Base-by-base conservation (phyloP, 2,113 vertebrate species). In the Acrocephalus kingi region DNA sequence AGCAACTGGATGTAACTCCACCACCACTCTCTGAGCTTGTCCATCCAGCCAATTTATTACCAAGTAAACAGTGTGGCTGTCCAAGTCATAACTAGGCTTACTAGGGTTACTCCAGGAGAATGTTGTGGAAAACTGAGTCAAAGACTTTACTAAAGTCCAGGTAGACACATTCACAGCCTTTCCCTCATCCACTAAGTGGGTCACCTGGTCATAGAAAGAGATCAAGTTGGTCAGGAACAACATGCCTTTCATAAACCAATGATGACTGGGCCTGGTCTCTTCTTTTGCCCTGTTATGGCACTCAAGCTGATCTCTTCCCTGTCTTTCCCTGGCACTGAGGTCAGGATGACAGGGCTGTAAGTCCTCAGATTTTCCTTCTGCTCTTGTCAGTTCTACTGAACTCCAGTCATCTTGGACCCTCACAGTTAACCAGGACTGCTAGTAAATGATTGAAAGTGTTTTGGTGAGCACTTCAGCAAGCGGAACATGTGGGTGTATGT, bases 401-500 rank as follows among this genome's bases (percentile, higher is more conserved):
- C 33, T 52, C 27, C 55, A 63, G 48, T 24, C n/a, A 16, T 20
- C n/a, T 46, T 31, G 15, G 37, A 62, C 22, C 8, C 6, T 22
- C 64, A 52, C 28, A 46, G 27, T 52, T 54, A 39, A 37, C 12
- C 23, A 46, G 27, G 10, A 39, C 5, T 24, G 10, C 48, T 62
- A 39, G 23, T 46, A 7, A 39, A 16, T 39, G 13, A 17, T 78
- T 48, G 39, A 30, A n/a, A 21, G 15, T 48, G n/a, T 17, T n/a
- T n/a, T 28, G 24, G 28, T 24, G 30, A 55, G 39, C 55, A 54
- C 46, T 61, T 54, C 15, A 69, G 18, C 22, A 9, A 8, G 8
- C 3, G 2, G 21, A 33, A 30, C 11, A 0, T 0, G 2, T 45
- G 31, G 13, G 5, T 19, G 25, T 43, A 13, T 59, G 9, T 18